phyloP scores from a whole-genome alignment of 2,113 vertebrate genomes.

The Anoplopoma fimbria region DNA sequence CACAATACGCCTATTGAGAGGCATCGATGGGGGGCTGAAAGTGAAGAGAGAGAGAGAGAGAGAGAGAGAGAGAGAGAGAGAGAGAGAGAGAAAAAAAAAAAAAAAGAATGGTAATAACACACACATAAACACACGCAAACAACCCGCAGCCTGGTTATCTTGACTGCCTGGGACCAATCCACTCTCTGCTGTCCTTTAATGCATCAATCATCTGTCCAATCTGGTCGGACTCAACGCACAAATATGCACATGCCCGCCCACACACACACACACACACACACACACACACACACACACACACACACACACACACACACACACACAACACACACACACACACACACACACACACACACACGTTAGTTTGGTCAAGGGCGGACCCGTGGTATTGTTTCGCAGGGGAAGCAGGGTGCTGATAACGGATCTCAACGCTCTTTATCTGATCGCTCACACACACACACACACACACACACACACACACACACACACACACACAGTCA shows the following conservation, averaged over 20 bases:
- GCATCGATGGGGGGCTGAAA: conserved; percentile 64
- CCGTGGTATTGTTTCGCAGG: conserved; percentile 64
- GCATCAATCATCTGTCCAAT: conserved; percentile 64
- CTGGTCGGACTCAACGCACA: conserved; percentile 20
- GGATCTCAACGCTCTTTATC: conserved; percentile 65
- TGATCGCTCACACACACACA: conserved; percentile 64
- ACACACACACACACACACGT: conserved; percentile 14
- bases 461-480: conserved; percentile 12
- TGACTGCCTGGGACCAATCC: conserved; percentile 52
- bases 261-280: conserved; percentile 4
- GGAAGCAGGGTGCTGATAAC: conserved; percentile 55
- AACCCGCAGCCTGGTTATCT: conserved; percentile 42
- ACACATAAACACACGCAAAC: conserved; percentile 30
- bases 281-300: conserved; percentile 5
- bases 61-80: too few relatives aligned
- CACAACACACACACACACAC: conserved; percentile 2
- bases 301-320: background rate
- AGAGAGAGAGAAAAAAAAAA: conserved; percentile 34
- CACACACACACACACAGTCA: conserved; percentile 3
- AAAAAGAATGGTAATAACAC: conserved; percentile 56
- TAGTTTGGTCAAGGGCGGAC: conserved; percentile 62
- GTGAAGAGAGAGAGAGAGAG: conserved; percentile 33
- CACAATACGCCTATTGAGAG: conserved; percentile 75
- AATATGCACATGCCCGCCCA: background rate
- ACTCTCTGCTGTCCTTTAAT: conserved; percentile 52